These are phyloP conservation scores for Galerucella nymphaeae DNA, from an alignment of 2,888 invertebrate genomes.

Conservation along the genomic window DNA sequence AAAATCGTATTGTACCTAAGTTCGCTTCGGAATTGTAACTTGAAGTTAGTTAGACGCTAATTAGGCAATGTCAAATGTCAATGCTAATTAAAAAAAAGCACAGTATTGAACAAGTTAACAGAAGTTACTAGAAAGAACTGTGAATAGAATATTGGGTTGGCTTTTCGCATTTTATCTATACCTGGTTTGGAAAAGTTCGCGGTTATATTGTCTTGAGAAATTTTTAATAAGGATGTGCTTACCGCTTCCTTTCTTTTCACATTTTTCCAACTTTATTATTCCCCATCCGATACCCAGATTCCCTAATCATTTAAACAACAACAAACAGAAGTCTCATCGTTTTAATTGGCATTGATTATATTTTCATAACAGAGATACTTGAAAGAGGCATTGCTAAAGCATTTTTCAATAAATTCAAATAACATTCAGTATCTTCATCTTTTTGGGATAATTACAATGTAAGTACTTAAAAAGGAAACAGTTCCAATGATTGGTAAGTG, in stretches of 20 bases:
- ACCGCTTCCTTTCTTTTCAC: not conserved
- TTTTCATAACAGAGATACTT: too few relatives aligned
- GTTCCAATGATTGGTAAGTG: too few relatives aligned
- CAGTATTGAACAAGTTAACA: constrained; percentile 48
- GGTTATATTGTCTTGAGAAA: constrained; percentile 7
- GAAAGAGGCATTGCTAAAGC: too few relatives aligned
- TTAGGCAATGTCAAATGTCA: constrained; percentile 58
- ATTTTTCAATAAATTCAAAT: too few relatives aligned
- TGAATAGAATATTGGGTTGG: constrained; percentile 42
- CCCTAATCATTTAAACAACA: not conserved
- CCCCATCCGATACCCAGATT: not conserved
- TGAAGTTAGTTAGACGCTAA: constrained; percentile 56
- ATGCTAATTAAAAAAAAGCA: constrained; percentile 57
- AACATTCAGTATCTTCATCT: too few relatives aligned
- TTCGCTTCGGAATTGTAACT: constrained; percentile 53
- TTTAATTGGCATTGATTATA: too few relatives aligned
- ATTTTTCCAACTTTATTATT: not conserved
- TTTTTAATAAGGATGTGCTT: constrained; percentile 17
- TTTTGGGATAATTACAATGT: too few relatives aligned
- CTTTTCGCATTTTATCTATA: constrained; percentile 20
- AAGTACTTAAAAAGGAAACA: too few relatives aligned
- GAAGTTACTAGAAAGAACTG: constrained; percentile 45
- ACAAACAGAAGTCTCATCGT: too few relatives aligned
- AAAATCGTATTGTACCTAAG: constrained; percentile 49
- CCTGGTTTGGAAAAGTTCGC: not conserved